Evolutionary conservation across 1,140 invertebrate genomes (phyloP).

Genomic region (Lepidotrigona ventralis): DNA sequence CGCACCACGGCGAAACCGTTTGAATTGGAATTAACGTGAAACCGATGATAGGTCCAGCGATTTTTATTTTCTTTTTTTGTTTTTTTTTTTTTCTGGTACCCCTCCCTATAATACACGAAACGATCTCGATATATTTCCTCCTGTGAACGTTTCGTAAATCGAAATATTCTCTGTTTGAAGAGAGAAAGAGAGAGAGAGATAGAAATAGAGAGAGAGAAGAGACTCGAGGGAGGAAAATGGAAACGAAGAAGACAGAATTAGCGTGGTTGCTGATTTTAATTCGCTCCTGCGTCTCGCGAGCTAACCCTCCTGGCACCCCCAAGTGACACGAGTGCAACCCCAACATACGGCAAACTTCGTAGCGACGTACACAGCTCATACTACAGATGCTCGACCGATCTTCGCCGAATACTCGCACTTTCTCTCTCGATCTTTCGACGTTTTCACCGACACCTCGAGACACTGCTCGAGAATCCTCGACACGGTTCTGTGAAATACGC

Average conservation of each 20-base stretch:
- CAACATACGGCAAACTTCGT: constrained; percentile 52
- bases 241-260: constrained; percentile 4
- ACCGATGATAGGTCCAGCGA: neutral
- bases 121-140: neutral
- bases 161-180: neutral
- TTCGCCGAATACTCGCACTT: constrained; percentile 15
- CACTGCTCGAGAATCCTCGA: neutral
- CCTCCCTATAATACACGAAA: neutral
- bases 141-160: neutral
- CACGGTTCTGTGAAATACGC: neutral
- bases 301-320: constrained; percentile 16
- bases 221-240: neutral
- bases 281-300: constrained; percentile 23
- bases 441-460: neutral
- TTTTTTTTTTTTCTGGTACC: too few relatives aligned
- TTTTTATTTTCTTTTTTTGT: neutral
- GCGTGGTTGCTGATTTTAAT: constrained; percentile 38
- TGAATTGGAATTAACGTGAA: constrained; percentile 36
- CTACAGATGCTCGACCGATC: constrained; percentile 36
- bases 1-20: constrained; percentile 6
- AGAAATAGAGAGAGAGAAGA: too few relatives aligned
- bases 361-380: constrained; percentile 37
- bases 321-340: constrained; percentile 3
- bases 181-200: too few relatives aligned
- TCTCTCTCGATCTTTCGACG: constrained; percentile 34